These are phyloP conservation scores for Notocelia uddmanniana DNA, from an alignment of 2,888 invertebrate genomes.

Conservation along the genomic window DNA sequence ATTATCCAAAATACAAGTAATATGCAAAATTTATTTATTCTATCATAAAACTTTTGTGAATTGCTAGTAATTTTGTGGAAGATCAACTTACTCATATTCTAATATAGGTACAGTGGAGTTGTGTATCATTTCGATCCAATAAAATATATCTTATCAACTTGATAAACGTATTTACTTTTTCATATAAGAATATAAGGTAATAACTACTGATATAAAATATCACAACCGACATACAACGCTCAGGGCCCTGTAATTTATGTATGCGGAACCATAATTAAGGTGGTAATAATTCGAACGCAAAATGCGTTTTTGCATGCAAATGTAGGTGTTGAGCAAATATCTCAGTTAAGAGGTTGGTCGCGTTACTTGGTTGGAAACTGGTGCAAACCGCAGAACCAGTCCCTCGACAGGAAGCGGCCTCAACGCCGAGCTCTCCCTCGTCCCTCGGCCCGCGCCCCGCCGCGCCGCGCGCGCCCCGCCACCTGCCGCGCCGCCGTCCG, in stretches of 20 bases:
- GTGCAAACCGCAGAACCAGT: slow-evolving; percentile 83
- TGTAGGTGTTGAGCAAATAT: slow-evolving; percentile 56
- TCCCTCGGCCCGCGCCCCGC: slow-evolving; percentile 49
- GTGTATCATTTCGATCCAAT: neutral
- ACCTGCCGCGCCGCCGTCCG: slow-evolving; percentile 42
- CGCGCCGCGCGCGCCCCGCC: slow-evolving; percentile 50
- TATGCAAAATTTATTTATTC: neutral
- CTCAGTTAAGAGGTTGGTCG: slow-evolving; percentile 72
- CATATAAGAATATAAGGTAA: neutral
- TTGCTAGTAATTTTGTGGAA: neutral
- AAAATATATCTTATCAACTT: neutral
- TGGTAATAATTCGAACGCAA: slow-evolving; percentile 49
- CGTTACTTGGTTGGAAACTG: slow-evolving; percentile 74
- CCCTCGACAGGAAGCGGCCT: slow-evolving; percentile 83
- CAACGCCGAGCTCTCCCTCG: slow-evolving; percentile 59
- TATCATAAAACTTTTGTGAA: neutral
- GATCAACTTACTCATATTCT: neutral
- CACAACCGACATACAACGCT: slow-evolving; percentile 31
- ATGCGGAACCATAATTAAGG: slow-evolving; percentile 47
- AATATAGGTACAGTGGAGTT: neutral
- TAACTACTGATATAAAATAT: slow-evolving; percentile 3
- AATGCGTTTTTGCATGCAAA: slow-evolving; percentile 53
- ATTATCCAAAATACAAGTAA: neutral
- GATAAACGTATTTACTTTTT: neutral
- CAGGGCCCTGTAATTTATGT: slow-evolving; percentile 40